phyloP scores from a whole-genome alignment of 37 sponge, comb jelly and placozoan species.

The Eunapius fragilis region DNA sequence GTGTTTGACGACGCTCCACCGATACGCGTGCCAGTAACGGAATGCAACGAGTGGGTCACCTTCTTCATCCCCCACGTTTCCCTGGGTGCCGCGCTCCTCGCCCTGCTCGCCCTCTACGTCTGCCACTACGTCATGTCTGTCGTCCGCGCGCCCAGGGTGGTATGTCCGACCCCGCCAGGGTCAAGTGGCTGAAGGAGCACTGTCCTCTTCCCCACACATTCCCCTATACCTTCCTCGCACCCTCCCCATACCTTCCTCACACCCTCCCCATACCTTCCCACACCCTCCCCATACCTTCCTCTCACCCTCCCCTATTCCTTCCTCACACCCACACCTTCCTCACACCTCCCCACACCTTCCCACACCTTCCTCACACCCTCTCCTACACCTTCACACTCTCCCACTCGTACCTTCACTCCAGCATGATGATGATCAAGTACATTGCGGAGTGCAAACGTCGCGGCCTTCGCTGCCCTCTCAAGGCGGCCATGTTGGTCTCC shows the following conservation, averaged over 20 bases:
- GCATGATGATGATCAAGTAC: constrained; percentile 41
- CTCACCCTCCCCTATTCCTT: no score
- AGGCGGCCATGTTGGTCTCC: constrained; percentile 49
- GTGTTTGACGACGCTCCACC: not conserved
- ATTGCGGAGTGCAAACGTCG: constrained; percentile 35
- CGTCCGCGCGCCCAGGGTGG: constrained; percentile 36
- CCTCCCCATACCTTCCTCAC: not conserved
- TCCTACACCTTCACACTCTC: no score
- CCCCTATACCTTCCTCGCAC: not conserved
- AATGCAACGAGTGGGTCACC: not conserved
- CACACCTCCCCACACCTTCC: no score
- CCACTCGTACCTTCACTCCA: no score
- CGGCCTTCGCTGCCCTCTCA: constrained; percentile 7
- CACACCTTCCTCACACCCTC: no score
- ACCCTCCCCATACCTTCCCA: no score
- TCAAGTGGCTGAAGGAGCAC: constrained; percentile 10
- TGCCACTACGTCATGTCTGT: constrained; percentile 31
- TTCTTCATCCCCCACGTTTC: not conserved
- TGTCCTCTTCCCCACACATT: constrained; percentile 32
- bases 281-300: no score
- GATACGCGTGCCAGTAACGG: not conserved
- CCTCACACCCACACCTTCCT: no score
- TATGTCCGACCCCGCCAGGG: constrained; percentile 29
- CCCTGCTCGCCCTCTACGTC: constrained; percentile 20
- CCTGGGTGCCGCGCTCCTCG: not conserved